phyloP scores from a whole-genome alignment of 2,888 invertebrate genomes.

The Parthenolecanium corni region DNA sequence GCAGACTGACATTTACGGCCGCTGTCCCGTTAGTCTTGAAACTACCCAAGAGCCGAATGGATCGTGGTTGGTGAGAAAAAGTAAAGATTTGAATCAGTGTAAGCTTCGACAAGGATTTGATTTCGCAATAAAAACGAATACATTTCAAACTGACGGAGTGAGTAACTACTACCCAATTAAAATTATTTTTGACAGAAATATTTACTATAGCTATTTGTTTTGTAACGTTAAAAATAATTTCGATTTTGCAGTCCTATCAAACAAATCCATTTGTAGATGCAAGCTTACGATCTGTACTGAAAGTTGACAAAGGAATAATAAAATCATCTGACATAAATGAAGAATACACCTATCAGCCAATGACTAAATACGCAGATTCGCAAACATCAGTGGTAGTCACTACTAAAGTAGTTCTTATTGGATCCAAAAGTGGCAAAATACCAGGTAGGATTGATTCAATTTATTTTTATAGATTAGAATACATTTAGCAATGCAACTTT shows the following conservation, averaged over 20 bases:
- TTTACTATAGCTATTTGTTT: not conserved
- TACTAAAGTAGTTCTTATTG: not conserved
- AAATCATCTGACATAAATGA: slow-evolving; percentile 5
- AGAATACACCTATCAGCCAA: slow-evolving; percentile 21
- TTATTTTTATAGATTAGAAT: too few relatives aligned
- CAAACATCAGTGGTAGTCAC: slow-evolving; percentile 10
- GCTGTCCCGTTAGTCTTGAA: slow-evolving; percentile 14
- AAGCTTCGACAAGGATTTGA: slow-evolving; percentile 18
- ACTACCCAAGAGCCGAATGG: slow-evolving; percentile 4
- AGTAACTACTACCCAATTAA: not conserved
- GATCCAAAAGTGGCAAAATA: not conserved
- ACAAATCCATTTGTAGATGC: slow-evolving; percentile 26
- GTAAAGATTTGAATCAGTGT: slow-evolving; percentile 25
- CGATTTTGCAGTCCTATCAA: not conserved
- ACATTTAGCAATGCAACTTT: too few relatives aligned
- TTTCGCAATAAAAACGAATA: slow-evolving; percentile 11
- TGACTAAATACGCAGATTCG: slow-evolving; percentile 13
- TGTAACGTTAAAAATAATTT: not conserved
- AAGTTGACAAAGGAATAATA: slow-evolving; percentile 16
- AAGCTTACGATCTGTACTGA: slow-evolving; percentile 9
- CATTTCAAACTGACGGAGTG: slow-evolving; percentile 2
- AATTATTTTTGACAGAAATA: too few relatives aligned
- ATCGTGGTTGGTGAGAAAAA: slow-evolving; percentile 15
- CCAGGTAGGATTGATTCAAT: too few relatives aligned
- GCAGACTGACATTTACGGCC: slow-evolving; percentile 19